Evolutionary conservation across 2,113 vertebrate genomes (phyloP), one percentile per base, ranked within the genome.

Genomic region (Chrysemys picta): DNA sequence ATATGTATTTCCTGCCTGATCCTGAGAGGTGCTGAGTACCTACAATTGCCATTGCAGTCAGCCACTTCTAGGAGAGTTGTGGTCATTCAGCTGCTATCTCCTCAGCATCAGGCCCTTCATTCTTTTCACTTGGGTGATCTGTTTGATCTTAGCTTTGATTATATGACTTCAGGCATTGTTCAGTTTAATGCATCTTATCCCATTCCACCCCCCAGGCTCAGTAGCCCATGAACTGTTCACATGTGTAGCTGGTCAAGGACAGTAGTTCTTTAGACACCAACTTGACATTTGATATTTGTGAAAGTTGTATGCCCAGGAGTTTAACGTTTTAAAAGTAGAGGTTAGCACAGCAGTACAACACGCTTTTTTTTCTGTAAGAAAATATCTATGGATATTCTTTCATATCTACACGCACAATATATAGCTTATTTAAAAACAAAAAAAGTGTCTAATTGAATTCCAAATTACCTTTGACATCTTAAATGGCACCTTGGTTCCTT

Each of bases 131-230:
- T 95, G 87, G n/a, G n/a, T 93, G 85, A 95, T 89, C 85, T 89
- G 89, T 93, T 96, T 96, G 95, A 95, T 97, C 92, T 96, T 94
- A 89, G 91, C 96, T 89, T 72, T 38, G 95, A 94, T 90, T 82
- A 35, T 65, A 86, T 85, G 93, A 92, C 50, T 95, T 94, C 25
- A 29, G 62, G 89, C 65, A 72, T 72, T 72, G n/a, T 72, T 94
- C 95, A 89, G 75, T 95, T 93, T 92, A 95, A 93, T 96, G 35
- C 27, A 38, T 88, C 38, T 93, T 80, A 82, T 81, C 29, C 49
- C 50, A 12, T 10, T 81, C 72, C 42, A 31, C 45, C 85, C 81
- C 24, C 24, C 0, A 0, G 87, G 85, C 82, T 82, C 14, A 24
- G 89, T 89, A 89, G 49, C 84, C 56, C 45, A n/a, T 83, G 82